Base-by-base conservation (phyloP, 2,888 invertebrate genomes). In the Archips crataeganus region DNA sequence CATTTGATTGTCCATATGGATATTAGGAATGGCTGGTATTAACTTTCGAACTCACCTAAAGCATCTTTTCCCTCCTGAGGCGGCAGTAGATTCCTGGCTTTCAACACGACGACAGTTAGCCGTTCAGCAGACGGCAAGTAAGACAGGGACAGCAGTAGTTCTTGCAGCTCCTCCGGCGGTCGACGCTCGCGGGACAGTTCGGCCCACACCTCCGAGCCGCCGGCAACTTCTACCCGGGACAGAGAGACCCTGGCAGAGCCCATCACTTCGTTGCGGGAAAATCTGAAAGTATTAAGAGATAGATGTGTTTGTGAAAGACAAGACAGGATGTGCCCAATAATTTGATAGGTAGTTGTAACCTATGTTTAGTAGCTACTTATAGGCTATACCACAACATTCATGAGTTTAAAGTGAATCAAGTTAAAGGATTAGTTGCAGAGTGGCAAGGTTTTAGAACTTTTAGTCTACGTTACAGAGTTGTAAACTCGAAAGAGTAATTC, bases 111-210 rank as follows among this genome's bases (percentile, higher is more conserved):
- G 6, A 98, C 96, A 0, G 98, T 98, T 32, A 98, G 95, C 69
- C 98, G 95, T 87, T 98, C 98, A 2, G 98, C 98, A 71, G 98
- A 98, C 13, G 98, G 98, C 78, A 98, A 92, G 89, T 98, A 98
- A 76, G 98, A 98, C 42, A 98, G 93, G 0, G 98, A 98, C 69
- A 98, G 94, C 77, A 98, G 92, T 42, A 98, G 93, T 85, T 98
- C 98, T 70, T 98, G 98, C 74, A 97, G 92, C 86, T 97, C 97
- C 83, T 97, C 97, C 2, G 97, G 97, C 1, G 97, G 97, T 82
- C 97, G 97, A 79, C 97, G 96, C 82, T 97, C 97, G 76, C 97
- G 96, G 63, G 97, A 96, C 54, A 98, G 95, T 83, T 98, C 98
- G 1, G 98, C 98, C 98, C 98, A 98, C 62, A 98, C 97, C 91